A percentile compares a stretch with the other conserved stretches of the same genome.
Conservation (phyloP, 2,888 invertebrate genomes). For the Teinopalpus imperialis region DNA sequence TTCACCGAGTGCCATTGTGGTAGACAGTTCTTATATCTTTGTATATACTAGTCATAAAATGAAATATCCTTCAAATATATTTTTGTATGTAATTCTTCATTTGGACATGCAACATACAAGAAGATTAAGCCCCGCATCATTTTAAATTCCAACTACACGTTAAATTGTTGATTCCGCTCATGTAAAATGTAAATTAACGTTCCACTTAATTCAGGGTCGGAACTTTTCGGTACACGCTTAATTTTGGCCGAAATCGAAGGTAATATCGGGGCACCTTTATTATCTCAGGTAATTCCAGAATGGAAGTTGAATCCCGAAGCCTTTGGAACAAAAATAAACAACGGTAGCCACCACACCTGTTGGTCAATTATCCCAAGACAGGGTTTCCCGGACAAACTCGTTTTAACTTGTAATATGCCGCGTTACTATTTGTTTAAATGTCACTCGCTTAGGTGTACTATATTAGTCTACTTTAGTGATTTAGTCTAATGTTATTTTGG, state of each 20-base stretch:
- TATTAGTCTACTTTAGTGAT: no score
- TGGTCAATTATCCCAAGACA: slow-evolving; percentile 41
- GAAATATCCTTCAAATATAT: no score
- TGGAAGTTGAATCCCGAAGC: slow-evolving; percentile 12
- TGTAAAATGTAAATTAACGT: slow-evolving; percentile 14
- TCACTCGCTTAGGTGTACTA: slow-evolving; percentile 16
- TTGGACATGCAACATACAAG: no score
- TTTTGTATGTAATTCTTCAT: no score
- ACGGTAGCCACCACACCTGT: slow-evolving; percentile 41
- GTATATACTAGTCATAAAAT: no score
- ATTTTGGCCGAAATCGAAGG: slow-evolving; percentile 24
- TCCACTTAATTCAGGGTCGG: slow-evolving; percentile 18
- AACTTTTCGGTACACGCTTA: slow-evolving; percentile 22
- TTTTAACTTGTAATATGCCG: slow-evolving; percentile 33
- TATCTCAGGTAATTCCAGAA: slow-evolving; percentile 21
- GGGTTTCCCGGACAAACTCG: slow-evolving; percentile 34
- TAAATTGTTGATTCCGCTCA: not conserved
- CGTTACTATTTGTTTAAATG: slow-evolving; percentile 27
- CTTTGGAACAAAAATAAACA: slow-evolving; percentile 35
- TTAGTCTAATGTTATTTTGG: no score
- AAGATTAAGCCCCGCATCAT: no score
- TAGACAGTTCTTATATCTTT: no score
- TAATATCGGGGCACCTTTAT: slow-evolving; percentile 18
- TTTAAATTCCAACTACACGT: not conserved
- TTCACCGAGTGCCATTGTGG: no score